A percentile compares a stretch with the other conserved stretches of the same genome.
Conservation (phyloP, 2,113 vertebrate species). For the Percina caprodes region DNA sequence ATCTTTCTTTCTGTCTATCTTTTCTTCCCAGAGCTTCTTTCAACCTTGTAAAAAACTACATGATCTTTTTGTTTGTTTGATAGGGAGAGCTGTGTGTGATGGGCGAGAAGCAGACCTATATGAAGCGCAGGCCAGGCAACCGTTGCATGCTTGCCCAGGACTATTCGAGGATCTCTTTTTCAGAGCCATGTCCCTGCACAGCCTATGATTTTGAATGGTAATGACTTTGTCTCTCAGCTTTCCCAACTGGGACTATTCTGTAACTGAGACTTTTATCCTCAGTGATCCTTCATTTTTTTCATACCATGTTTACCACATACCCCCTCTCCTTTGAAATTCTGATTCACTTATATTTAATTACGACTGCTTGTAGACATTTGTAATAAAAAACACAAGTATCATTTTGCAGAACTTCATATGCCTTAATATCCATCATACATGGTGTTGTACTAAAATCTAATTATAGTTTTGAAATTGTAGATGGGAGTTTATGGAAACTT, state of each 20-base stretch:
- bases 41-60: neutral
- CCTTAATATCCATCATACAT: constrained; percentile 42
- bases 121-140: constrained; percentile 91
- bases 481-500: constrained; percentile 54
- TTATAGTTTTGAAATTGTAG: constrained; percentile 69
- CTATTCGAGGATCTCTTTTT: constrained; percentile 89
- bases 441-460: constrained; percentile 28
- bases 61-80: constrained; percentile 33
- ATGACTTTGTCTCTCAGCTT: constrained; percentile 40
- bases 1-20: neutral
- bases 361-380: constrained; percentile 35
- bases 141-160: constrained; percentile 90
- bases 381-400: constrained; percentile 48
- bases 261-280: constrained; percentile 33
- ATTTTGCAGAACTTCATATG: constrained; percentile 49
- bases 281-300: constrained; percentile 30
- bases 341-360: constrained; percentile 56
- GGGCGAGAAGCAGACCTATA: constrained; percentile 95
- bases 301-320: constrained; percentile 53
- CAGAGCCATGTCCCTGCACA: constrained; percentile 91
- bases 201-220: constrained; percentile 97
- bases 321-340: constrained; percentile 25
- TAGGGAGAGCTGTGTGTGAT: constrained; percentile 95
- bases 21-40: constrained; percentile 5
- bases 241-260: constrained; percentile 13